Percentiles rank a stretch among this genome's conserved stretches.
Evolutionary conservation across 2,888 invertebrate species (phyloP).

Genomic region (Epistrophella euchroma): DNA sequence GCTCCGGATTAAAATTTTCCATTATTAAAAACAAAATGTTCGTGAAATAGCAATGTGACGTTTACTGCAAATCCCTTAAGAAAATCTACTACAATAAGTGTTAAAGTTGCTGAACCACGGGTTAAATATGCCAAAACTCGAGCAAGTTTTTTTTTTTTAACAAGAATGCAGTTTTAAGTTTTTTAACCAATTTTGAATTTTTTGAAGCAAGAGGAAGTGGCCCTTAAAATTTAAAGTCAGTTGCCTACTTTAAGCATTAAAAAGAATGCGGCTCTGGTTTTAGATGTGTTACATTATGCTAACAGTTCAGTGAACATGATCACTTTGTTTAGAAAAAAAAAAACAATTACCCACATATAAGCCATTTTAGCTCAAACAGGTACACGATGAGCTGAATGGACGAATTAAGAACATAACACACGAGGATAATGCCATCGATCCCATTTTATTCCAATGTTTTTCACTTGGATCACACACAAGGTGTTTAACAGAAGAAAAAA

Average conservation of each 20-base stretch:
- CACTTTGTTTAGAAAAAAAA: constrained; percentile 46
- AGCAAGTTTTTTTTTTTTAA: no score
- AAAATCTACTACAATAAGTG: no score
- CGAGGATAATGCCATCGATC: constrained; percentile 70
- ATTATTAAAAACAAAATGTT: no score
- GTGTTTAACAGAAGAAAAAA: constrained; percentile 26
- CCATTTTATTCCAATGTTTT: constrained; percentile 42
- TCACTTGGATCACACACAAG: constrained; percentile 14
- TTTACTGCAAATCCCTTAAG: no score
- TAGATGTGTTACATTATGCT: neutral
- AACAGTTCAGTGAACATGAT: constrained; percentile 57
- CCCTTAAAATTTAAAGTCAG: neutral
- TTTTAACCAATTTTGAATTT: no score
- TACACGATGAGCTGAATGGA: constrained; percentile 53
- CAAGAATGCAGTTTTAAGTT: no score
- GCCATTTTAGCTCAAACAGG: constrained; percentile 39
- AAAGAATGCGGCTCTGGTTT: neutral
- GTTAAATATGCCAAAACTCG: no score
- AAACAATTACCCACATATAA: constrained; percentile 7
- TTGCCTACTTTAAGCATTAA: neutral
- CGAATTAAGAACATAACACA: constrained; percentile 64
- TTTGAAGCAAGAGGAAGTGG: neutral
- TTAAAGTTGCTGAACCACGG: no score
- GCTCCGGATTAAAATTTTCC: no score
- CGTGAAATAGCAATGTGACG: no score